Base-by-base conservation (phyloP, 2,797 vertebrate species). In the Babyrousa celebensis region DNA sequence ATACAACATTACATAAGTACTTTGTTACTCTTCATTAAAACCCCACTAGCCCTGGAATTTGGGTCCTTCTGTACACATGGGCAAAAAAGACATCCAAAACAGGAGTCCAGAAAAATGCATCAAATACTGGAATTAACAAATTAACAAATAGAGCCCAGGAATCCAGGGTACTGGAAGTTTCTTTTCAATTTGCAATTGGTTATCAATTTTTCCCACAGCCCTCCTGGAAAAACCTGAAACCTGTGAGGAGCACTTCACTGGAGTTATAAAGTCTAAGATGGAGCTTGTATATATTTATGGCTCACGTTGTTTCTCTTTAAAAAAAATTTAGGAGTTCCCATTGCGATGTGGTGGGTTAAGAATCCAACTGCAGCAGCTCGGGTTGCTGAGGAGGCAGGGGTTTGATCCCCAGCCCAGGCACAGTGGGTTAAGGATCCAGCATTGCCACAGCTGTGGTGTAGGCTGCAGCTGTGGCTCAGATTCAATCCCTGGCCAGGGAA, bases 261-360 rank as follows among this genome's bases (percentile, higher is more conserved):
- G 6, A 48, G 43, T 7, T 48, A 6, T 48, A 7, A 7, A 48
- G 43, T 48, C 43, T 48, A 48, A 48, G 43, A 48, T 48, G 32
- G 43, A 71, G 12, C 68, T 63, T 27, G 10, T 25, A 36, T 58
- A 5, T 54, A 65, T 83, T 72, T 91, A 80, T 14, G 54, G 15
- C 72, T 65, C 36, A 75, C 43, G 43, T 18, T 80, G 11, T 88
- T 96, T 95, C 40, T 87, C 83, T 52, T 84, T 27, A 48, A 48
- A 48, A 48, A 5, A 48, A 48, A 48, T 48, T 48, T 48, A 48
- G 43, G 43, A 48, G 43, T 48, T 48, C 43, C 43, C 43, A 48
- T 48, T 48, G 43, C 9, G 43, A 48, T 48, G 43, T 6, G 9
- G 43, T 48, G 43, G 43, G 43, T 48, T 48, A 48, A 48, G 43